Conservation (phyloP, 2,888 invertebrate species). For the Drosophila koepferae region DNA sequence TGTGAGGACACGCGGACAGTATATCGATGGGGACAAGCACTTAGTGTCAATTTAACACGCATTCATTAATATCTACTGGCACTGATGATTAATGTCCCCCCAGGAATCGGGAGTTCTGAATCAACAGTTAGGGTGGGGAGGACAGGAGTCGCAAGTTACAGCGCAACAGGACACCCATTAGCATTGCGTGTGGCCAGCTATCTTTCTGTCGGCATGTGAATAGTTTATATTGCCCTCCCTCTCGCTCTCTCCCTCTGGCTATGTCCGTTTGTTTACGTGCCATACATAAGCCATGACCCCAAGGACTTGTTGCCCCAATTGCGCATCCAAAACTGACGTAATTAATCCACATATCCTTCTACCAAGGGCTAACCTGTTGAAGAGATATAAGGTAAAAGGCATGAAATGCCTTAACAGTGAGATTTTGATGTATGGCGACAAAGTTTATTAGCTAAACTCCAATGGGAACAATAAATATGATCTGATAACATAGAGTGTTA, state of each 20-base stretch:
- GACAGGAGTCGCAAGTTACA: not conserved
- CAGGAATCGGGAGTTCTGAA: not conserved
- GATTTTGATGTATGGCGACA: not conserved
- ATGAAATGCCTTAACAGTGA: not conserved
- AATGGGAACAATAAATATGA: not conserved
- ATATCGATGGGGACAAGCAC: constrained; percentile 64
- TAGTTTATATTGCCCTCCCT: not conserved
- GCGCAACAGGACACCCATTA: constrained; percentile 28
- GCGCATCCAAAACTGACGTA: constrained; percentile 23
- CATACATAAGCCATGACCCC: constrained; percentile 14
- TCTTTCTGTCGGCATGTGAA: no score
- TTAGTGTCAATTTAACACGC: constrained; percentile 71
- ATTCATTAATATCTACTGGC: constrained; percentile 46
- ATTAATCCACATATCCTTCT: constrained; percentile 22
- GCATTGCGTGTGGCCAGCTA: constrained; percentile 27
- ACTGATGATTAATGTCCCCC: constrained; percentile 55
- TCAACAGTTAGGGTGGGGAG: not conserved
- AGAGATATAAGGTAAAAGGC: not conserved
- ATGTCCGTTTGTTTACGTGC: not conserved
- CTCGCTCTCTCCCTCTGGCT: not conserved
- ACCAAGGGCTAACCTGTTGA: constrained; percentile 31
- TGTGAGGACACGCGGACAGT: constrained; percentile 23
- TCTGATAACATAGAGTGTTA: not conserved
- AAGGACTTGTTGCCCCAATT: constrained; percentile 47
- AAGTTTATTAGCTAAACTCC: not conserved